These are phyloP conservation scores for Chelon labrosus DNA, from an alignment of 2,797 vertebrate genomes.

Conservation along the genomic window DNA sequence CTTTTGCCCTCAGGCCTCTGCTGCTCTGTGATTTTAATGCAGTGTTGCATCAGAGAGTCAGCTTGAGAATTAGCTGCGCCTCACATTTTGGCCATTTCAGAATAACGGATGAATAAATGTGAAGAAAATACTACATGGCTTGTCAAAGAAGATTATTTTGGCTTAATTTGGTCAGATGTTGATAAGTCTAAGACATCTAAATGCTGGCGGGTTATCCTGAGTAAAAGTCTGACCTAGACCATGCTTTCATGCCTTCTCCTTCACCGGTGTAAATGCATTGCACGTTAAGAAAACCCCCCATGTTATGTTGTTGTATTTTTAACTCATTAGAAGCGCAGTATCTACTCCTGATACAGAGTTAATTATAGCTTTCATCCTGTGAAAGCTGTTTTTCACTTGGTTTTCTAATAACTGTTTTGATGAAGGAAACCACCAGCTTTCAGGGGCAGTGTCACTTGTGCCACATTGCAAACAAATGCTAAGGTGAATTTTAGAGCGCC, in stretches of 20 bases:
- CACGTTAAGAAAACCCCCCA: background rate
- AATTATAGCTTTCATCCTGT: slow-evolving; percentile 41
- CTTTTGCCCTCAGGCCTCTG: slow-evolving; percentile 49
- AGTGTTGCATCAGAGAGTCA: slow-evolving; percentile 40
- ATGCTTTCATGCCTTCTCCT: background rate
- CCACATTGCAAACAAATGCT: background rate
- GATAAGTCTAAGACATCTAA: slow-evolving; percentile 25
- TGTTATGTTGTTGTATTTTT: slow-evolving; percentile 19
- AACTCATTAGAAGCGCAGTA: slow-evolving; percentile 23
- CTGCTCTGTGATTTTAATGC: slow-evolving; percentile 57
- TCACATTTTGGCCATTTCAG: slow-evolving; percentile 50
- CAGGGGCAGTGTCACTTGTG: background rate
- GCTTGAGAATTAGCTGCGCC: slow-evolving; percentile 29
- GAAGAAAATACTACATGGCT: background rate
- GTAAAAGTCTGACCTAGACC: background rate
- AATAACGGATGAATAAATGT: slow-evolving; percentile 22
- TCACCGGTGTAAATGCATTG: slow-evolving; percentile 1
- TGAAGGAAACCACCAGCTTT: slow-evolving; percentile 16
- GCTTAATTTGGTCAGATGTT: slow-evolving; percentile 51
- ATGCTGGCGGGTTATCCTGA: slow-evolving; percentile 37
- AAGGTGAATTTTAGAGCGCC: background rate
- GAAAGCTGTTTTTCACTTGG: slow-evolving; percentile 39
- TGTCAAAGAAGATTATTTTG: slow-evolving; percentile 29
- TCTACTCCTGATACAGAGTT: slow-evolving; percentile 34
- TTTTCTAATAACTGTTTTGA: slow-evolving; percentile 37